These are phyloP conservation scores for Taenioides sp. DNA, from an alignment of 2,797 vertebrate species.

Conservation along the genomic window DNA sequence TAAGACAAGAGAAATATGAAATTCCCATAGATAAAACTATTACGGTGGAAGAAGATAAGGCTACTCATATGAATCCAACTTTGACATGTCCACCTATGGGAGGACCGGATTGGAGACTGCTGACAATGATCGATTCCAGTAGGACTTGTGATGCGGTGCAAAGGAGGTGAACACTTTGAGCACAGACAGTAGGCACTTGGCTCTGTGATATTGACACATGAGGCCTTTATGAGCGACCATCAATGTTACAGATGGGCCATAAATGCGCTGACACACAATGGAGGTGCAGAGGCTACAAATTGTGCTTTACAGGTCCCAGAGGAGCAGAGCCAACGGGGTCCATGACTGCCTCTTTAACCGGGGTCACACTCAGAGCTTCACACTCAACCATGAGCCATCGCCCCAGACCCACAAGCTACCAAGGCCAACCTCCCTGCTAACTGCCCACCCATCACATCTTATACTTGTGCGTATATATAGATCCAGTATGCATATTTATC, in stretches of 20 bases:
- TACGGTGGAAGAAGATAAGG: background rate
- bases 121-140: constrained; percentile 7
- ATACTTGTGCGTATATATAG: constrained; percentile 7
- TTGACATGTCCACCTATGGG: background rate
- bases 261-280: constrained; percentile 66
- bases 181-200: constrained; percentile 16
- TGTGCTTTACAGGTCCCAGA: constrained; percentile 58
- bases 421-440: constrained; percentile 29
- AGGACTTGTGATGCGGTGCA: constrained; percentile 22
- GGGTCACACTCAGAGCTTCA: constrained; percentile 54
- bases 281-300: constrained; percentile 59
- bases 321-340: constrained; percentile 46
- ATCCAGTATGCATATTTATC: background rate
- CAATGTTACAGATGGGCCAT: constrained; percentile 61
- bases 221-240: constrained; percentile 59
- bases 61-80: constrained; percentile 4
- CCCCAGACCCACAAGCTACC: constrained; percentile 34
- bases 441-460: constrained; percentile 33
- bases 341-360: constrained; percentile 59
- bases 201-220: constrained; percentile 50
- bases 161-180: constrained; percentile 19
- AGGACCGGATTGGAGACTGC: constrained; percentile 1
- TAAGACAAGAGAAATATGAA: background rate
- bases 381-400: constrained; percentile 57
- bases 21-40: background rate